phyloP scores from a whole-genome alignment of 2,113 vertebrate genomes.

The Podocnemis expansa region DNA sequence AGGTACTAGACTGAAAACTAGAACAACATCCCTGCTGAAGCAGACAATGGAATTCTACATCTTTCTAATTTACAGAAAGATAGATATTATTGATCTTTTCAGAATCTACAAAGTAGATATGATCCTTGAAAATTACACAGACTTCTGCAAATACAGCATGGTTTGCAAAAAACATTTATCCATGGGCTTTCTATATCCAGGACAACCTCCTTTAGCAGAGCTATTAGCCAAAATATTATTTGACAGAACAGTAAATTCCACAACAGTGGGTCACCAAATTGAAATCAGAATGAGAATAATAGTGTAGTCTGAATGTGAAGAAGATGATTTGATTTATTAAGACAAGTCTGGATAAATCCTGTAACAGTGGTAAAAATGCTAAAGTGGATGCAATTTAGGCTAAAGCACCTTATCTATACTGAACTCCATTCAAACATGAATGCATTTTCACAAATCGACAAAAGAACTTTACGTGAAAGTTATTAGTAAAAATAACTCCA shows the following conservation, averaged over 20 bases:
- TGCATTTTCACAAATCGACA: not conserved
- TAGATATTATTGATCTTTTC: accelerated
- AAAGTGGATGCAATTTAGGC: not conserved
- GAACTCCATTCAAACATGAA: not conserved
- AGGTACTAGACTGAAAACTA: not conserved
- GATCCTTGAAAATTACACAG: not conserved
- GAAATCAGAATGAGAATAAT: not conserved
- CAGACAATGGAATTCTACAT: not conserved
- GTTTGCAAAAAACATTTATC: not conserved
- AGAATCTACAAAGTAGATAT: not conserved
- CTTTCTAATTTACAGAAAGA: not conserved
- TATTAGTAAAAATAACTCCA: not conserved
- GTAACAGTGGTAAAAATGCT: not conserved
- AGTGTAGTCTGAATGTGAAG: not conserved
- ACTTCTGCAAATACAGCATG: not conserved
- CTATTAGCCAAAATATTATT: not conserved
- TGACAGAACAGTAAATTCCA: accelerated
- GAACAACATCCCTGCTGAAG: accelerated
- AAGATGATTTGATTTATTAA: not conserved
- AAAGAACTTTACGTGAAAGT: not conserved
- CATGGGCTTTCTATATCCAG: not conserved
- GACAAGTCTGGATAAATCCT: not conserved
- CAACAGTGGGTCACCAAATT: not conserved
- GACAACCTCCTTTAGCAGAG: not conserved
- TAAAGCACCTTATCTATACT: not conserved